Evolutionary conservation across 2,888 invertebrate genomes (phyloP), one percentile per base, ranked within the genome.

Genomic region (Ichneumoninae sp.): DNA sequence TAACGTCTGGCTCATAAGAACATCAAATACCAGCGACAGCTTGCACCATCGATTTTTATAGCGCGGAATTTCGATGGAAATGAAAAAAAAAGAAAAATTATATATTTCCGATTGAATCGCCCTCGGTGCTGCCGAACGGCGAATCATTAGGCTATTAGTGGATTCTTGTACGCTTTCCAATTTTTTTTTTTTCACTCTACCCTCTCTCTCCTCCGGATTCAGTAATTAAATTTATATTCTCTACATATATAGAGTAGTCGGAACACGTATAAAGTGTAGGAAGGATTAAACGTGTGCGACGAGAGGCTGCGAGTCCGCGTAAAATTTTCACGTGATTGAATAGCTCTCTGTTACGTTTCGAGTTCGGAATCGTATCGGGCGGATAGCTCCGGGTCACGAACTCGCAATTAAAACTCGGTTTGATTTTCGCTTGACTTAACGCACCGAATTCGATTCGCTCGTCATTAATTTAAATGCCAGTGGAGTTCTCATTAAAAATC

Each of bases 221-320:
- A 65, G 83, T 88, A 87, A 88, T 88, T 85, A 85, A 87, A 89
- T 84, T 86, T 86, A 81, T 81, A 81, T 87, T 86, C 81, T 70
- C 40, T 10, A 10, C 40, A 75, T 70, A 82, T 80, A 73, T 85
- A 83, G 81, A 83, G 82, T 81, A 66, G 40, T 44, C 40, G 70
- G 30, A 74, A 65, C 60, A 73, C 77, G 74, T 79, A 60, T 69
- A 81, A 36, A n/a, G n/a, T 44, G 66, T 1, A 5, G 50, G 30
- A 1, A 7, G 44, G 2, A 30, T n/a, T 83, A 50, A 54, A 69
- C 73, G 63, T 70, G 70, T 70, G 76, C 77, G 63, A 60, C 22
- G 63, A 50, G 73, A 70, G 60, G 68, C 16, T 47, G 26, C 52
- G 36, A 73, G 60, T 76, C 75, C 40, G 33, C 71, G 52, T 74